Conservation (phyloP, 2,113 vertebrate species). For the Chaetodon trifascialis region DNA sequence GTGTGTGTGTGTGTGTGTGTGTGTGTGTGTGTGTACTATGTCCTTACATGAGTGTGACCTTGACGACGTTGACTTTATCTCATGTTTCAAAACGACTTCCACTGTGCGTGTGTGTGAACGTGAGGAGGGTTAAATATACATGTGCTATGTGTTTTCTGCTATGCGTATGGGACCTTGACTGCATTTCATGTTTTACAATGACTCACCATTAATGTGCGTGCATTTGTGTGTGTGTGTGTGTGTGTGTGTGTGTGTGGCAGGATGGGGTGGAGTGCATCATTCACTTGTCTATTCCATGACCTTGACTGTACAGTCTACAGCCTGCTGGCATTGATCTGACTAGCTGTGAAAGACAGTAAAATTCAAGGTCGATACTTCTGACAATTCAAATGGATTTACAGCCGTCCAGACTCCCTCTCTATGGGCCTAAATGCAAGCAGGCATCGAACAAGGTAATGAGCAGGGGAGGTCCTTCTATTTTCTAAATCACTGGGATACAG, state of each 20-base stretch:
- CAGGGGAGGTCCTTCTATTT: slow-evolving; percentile 22
- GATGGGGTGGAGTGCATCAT: background rate
- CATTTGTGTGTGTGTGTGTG: slow-evolving; percentile 3
- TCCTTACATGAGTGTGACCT: slow-evolving; percentile 18
- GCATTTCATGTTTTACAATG: slow-evolving; percentile 55
- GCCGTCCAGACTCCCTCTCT: background rate
- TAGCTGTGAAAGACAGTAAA: background rate
- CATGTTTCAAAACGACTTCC: slow-evolving; percentile 34
- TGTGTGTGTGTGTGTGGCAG: slow-evolving; percentile 3
- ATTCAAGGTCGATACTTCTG: slow-evolving; percentile 25
- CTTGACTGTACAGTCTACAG: slow-evolving; percentile 12
- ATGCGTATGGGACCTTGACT: slow-evolving; percentile 47
- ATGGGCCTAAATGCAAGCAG: slow-evolving; percentile 27
- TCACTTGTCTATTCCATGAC: slow-evolving; percentile 18
- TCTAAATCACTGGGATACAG: background rate
- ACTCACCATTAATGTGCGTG: slow-evolving; percentile 23
- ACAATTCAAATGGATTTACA: slow-evolving; percentile 7
- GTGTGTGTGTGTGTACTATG: background rate
- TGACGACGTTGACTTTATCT: slow-evolving; percentile 48
- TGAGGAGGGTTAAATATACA: slow-evolving; percentile 58
- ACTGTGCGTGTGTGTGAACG: slow-evolving; percentile 12
- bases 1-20: too few species aligned
- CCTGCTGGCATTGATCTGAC: background rate
- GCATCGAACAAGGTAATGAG: background rate
- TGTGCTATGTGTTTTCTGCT: slow-evolving; percentile 33